A percentile compares a stretch with the other conserved stretches of the same genome.
Evolutionary conservation across 2,797 vertebrate species (phyloP).

Genomic region (Eospalax fontanierii): DNA sequence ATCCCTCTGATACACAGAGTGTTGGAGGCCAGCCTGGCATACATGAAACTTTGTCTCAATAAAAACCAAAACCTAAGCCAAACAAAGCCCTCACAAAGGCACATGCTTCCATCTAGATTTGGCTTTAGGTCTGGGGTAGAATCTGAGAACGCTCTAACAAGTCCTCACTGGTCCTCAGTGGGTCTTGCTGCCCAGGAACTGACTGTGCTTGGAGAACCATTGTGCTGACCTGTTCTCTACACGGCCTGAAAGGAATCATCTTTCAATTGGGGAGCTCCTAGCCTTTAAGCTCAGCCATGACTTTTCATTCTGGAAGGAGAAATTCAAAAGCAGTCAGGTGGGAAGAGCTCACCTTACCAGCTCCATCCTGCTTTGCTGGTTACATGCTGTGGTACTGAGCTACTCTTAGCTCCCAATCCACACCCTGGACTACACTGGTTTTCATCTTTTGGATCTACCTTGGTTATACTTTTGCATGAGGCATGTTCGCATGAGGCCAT

Average conservation of each 20-base stretch:
- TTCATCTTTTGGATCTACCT: conserved; percentile 43
- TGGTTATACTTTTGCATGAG: background rate
- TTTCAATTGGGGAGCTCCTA: too few species aligned
- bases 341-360: background rate
- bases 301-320: background rate
- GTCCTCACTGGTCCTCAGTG: background rate
- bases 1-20: background rate
- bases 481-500: background rate
- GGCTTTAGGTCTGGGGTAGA: background rate
- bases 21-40: background rate
- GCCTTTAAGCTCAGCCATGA: background rate
- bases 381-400: background rate
- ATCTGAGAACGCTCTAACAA: background rate
- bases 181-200: background rate
- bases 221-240: background rate
- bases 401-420: too few species aligned
- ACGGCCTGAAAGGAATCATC: background rate
- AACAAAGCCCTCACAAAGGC: background rate
- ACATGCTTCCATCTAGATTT: background rate
- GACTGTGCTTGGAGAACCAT: background rate
- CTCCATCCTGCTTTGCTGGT: background rate
- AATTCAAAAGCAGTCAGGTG: background rate
- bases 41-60: background rate
- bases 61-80: background rate
- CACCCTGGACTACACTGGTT: too few species aligned